Conservation (phyloP, 1,140 invertebrate genomes). For the Euschistus heros region DNA sequence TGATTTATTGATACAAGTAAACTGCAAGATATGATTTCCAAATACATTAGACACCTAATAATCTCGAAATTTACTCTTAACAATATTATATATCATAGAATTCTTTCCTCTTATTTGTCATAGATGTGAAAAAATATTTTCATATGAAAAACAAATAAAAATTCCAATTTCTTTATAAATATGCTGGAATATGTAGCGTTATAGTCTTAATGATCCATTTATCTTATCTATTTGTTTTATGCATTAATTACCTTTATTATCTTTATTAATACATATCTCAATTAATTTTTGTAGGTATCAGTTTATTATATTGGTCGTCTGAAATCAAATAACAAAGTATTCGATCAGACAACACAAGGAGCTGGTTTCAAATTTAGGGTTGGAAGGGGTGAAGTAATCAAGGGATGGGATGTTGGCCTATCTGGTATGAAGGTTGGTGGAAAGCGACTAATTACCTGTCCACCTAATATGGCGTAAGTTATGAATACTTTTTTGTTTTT, state of each 20-base stretch:
- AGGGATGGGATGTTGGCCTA: constrained; percentile 83
- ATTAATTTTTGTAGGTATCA: constrained; percentile 33
- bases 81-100: no score
- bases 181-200: no score
- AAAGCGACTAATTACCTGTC: constrained; percentile 73
- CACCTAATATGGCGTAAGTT: constrained; percentile 71
- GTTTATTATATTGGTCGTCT: constrained; percentile 70
- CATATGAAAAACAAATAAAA: no score
- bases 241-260: neutral
- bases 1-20: no score
- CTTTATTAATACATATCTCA: neutral
- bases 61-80: no score
- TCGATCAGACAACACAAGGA: constrained; percentile 59
- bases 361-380: constrained; percentile 75
- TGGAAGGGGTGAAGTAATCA: constrained; percentile 77
- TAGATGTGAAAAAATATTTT: no score
- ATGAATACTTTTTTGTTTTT: neutral
- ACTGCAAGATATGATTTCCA: no score
- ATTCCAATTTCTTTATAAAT: no score
- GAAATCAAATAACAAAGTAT: constrained; percentile 69
- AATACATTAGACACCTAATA: no score
- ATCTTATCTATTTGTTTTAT: no score
- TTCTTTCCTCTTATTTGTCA: no score
- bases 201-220: no score
- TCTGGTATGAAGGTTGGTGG: constrained; percentile 86